These are phyloP conservation scores for Bombylius discolor DNA, from an alignment of 2,888 invertebrate genomes.

Conservation along the genomic window DNA sequence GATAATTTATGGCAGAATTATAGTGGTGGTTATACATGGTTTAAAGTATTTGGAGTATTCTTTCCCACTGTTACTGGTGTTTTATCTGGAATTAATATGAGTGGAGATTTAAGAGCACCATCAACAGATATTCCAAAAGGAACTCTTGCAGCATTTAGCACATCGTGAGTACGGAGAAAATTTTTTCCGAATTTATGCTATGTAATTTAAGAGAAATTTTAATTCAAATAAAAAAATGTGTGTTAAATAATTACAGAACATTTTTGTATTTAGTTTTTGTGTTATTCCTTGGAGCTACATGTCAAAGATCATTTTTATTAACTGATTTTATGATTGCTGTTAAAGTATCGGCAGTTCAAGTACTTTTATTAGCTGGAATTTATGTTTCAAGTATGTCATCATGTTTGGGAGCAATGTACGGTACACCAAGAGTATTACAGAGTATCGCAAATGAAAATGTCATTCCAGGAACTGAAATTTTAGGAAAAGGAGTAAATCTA, in stretches of 20 bases:
- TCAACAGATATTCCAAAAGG: constrained; percentile 89
- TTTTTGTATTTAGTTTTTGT: constrained; percentile 82
- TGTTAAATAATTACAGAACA: constrained; percentile 44
- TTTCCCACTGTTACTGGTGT: constrained; percentile 97
- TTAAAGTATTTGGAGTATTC: constrained; percentile 92
- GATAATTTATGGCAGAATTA: constrained; percentile 74
- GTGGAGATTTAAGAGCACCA: constrained; percentile 86
- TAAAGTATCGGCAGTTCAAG: constrained; percentile 71
- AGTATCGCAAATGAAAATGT: constrained; percentile 92
- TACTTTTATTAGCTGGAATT: constrained; percentile 76
- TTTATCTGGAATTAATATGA: constrained; percentile 96
- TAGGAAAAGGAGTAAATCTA: constrained; percentile 69
- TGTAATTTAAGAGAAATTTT: not conserved
- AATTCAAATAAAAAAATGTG: no score
- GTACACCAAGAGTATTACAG: constrained; percentile 86
- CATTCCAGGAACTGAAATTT: constrained; percentile 73
- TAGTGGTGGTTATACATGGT: constrained; percentile 74
- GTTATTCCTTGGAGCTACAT: constrained; percentile 79
- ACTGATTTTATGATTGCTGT: constrained; percentile 83
- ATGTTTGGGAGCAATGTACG: constrained; percentile 91
- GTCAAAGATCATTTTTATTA: constrained; percentile 55
- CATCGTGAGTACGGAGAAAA: constrained; percentile 48
- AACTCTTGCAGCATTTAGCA: constrained; percentile 80
- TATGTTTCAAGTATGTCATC: constrained; percentile 95
- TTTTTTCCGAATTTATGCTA: no score